Percentiles rank a stretch among this genome's conserved stretches.
These are phyloP conservation scores for Dendroctonus valens DNA, from an alignment of 1,140 invertebrate species.

Conservation along the genomic window DNA sequence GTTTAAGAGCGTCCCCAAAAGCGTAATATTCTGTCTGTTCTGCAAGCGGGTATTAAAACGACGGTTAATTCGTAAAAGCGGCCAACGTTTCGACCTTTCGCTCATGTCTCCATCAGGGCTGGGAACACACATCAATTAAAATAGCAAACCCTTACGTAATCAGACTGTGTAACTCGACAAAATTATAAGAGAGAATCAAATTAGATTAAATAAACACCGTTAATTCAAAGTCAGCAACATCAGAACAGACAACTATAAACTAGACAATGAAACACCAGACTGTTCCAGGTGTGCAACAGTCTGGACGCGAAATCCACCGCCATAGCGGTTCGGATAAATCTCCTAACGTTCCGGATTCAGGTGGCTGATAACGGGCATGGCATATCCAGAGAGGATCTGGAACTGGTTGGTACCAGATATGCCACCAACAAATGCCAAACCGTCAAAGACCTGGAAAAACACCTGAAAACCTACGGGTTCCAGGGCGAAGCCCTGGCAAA, in stretches of 20 bases:
- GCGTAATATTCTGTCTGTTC: no score
- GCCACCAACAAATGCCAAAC: slow-evolving; percentile 62
- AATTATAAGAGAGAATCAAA: no score
- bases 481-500: slow-evolving; percentile 65
- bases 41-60: no score
- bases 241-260: background rate
- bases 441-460: slow-evolving; percentile 53
- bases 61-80: background rate
- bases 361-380: slow-evolving; percentile 68
- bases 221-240: no score
- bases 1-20: no score
- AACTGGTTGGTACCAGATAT: slow-evolving; percentile 58
- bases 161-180: no score
- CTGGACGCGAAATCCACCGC: slow-evolving; percentile 63
- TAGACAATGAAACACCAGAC: no score
- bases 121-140: no score
- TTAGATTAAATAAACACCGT: no score
- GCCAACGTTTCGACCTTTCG: slow-evolving; percentile 3
- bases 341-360: slow-evolving; percentile 59
- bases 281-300: slow-evolving; percentile 61
- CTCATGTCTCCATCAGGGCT: no score
- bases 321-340: slow-evolving; percentile 61
- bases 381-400: slow-evolving; percentile 55
- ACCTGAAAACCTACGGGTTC: slow-evolving; percentile 59
- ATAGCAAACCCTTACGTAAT: no score